These are phyloP conservation scores for Bradypodion ventrale DNA, from an alignment of 2,797 vertebrate species.

Conservation along the genomic window DNA sequence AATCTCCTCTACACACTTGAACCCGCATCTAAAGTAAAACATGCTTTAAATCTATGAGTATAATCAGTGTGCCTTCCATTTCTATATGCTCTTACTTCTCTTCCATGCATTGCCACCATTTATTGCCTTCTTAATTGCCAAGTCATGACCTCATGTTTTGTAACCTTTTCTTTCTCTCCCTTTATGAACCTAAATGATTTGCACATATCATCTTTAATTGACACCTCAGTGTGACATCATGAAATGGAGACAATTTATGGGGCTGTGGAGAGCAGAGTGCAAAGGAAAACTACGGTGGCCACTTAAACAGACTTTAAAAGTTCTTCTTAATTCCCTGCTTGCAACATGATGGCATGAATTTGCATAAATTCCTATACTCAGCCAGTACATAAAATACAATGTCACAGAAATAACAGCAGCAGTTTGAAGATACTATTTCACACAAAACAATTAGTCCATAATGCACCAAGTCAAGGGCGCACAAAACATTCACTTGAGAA, in stretches of 20 bases:
- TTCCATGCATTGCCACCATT: conserved; percentile 62
- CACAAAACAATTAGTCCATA: background rate
- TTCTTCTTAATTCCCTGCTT: conserved; percentile 9
- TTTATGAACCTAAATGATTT: conserved; percentile 74
- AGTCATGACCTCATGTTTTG: conserved; percentile 65
- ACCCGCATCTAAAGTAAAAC: conserved; percentile 13
- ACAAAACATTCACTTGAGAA: background rate
- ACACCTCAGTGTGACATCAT: conserved; percentile 72
- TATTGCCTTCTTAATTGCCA: conserved; percentile 69
- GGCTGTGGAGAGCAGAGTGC: conserved; percentile 46
- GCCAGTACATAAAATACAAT: background rate
- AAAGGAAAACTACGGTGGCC: conserved; percentile 25
- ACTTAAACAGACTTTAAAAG: background rate
- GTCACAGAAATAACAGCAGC: background rate
- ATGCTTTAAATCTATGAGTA: conserved; percentile 35
- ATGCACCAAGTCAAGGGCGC: background rate
- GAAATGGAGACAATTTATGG: conserved; percentile 64
- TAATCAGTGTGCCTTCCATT: conserved; percentile 33
- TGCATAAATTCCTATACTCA: conserved; percentile 1
- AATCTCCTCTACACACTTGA: accelerated
- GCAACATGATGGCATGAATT: background rate
- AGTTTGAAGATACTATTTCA: background rate
- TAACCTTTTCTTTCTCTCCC: conserved; percentile 71
- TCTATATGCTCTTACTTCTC: conserved; percentile 46
- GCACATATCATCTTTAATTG: conserved; percentile 79